These are phyloP conservation scores for Hydrolagus colliei DNA, from an alignment of 2,797 vertebrate species.

Conservation along the genomic window DNA sequence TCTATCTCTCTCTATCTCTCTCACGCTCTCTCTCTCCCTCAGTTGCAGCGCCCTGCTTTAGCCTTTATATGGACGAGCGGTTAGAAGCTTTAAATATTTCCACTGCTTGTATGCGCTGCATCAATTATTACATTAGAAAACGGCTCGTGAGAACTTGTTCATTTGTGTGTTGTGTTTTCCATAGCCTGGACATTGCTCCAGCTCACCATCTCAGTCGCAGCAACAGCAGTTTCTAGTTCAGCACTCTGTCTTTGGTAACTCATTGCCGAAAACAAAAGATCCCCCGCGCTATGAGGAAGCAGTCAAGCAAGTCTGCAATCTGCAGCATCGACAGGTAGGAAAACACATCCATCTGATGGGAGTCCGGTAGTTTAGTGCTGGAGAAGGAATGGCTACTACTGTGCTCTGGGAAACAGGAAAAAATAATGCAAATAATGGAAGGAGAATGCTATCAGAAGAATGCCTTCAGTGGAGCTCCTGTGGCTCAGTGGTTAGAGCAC, in stretches of 20 bases:
- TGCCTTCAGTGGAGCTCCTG: too few species aligned
- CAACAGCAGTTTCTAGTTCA: constrained; percentile 53
- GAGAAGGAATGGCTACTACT: not conserved
- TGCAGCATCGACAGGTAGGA: constrained; percentile 57
- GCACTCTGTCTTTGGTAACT: constrained; percentile 60
- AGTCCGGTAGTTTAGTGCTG: not conserved
- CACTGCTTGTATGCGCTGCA: not conserved
- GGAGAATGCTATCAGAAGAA: not conserved
- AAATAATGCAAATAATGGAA: not conserved
- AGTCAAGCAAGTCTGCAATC: constrained; percentile 78
- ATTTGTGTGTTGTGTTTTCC: constrained; percentile 34
- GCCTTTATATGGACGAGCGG: not conserved
- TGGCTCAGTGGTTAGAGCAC: too few species aligned
- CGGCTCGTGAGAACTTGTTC: not conserved
- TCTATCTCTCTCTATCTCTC: not conserved
- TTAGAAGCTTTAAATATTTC: not conserved
- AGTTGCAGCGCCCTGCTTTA: too few species aligned
- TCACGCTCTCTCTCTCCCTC: not conserved
- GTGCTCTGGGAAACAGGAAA: not conserved
- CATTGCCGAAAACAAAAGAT: constrained; percentile 73
- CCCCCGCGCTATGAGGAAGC: constrained; percentile 93
- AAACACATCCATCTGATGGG: not conserved
- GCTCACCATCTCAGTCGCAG: constrained; percentile 51
- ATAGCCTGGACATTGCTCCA: constrained; percentile 49
- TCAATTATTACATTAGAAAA: not conserved